Base-by-base conservation (phyloP, 1,140 invertebrate genomes). In the Drosophila pallidifrons region DNA sequence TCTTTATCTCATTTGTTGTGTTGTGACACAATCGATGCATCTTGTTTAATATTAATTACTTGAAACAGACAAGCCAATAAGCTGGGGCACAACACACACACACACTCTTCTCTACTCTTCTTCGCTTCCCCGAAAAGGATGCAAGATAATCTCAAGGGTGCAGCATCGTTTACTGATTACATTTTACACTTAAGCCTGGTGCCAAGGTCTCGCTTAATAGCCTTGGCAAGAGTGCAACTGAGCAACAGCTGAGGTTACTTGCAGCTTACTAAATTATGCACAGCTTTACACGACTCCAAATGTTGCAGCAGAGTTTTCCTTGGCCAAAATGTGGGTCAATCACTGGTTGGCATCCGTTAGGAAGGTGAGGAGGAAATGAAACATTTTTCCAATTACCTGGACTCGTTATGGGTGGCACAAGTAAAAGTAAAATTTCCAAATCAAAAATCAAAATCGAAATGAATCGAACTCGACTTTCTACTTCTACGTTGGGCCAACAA, bases 1-100 rank as follows among this genome's bases (percentile, higher is more conserved):
- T 25, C 20, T 25, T 25, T 25, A 25, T 60, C 30, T 58, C 71
- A 67, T 61, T 75, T 86, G 82, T 85, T 86, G 70, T 87, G 70
- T 87, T 38, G 70, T 87, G 82, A 87, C 82, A 79, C 65, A 87
- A 87, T 85, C 82, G 79, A 87, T 38, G 77, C 58, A 82, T 89
- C 77, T 83, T 70, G 54, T 32, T 69, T 57, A 38, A 68, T 72
- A 83, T 83, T 83, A 83, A 83, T 83, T 83, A 81, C 68, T 28
- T 15, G n/a, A 1, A 5, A 43, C 8, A 46, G 41, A 57, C 32
- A 46, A 46, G 10, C 32, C 35, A 58, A 67, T 52, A 67, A 54
- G 35, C 41, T 60, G 38, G 38, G 64, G 35, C 20, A 25, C 20
- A 25, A 60, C 30, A 30, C 55, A 68, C 59, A 3, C 68, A 73